Evolutionary conservation across 2,113 vertebrate species (phyloP).

Genomic region (Leptocoma aspasia): DNA sequence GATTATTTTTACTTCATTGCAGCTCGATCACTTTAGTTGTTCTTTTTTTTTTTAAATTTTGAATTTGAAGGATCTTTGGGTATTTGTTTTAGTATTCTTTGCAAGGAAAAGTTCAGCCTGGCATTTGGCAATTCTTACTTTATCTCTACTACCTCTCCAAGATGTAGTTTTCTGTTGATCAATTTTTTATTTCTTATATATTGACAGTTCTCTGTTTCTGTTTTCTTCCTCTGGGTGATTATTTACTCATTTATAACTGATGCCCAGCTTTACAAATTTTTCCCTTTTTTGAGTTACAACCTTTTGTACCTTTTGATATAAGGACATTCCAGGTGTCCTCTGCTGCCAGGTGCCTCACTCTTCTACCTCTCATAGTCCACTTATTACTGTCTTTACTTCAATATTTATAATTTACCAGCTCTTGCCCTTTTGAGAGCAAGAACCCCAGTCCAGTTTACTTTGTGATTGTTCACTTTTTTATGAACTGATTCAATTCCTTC

Average conservation of each 20-base stretch:
- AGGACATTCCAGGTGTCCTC: not conserved
- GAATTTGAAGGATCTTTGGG: not conserved
- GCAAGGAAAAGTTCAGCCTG: not conserved
- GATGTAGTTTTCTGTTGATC: not conserved
- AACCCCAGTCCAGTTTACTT: not conserved
- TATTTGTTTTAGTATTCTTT: not conserved
- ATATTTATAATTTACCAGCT: not conserved
- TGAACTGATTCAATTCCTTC: not conserved
- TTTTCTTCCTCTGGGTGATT: not conserved
- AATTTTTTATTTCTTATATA: not conserved
- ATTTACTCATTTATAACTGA: not conserved
- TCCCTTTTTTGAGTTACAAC: not conserved
- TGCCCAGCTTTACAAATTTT: not conserved
- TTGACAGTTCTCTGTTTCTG: not conserved
- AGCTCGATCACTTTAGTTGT: not conserved
- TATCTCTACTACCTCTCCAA: not conserved
- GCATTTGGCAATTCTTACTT: not conserved
- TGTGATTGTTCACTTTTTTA: not conserved
- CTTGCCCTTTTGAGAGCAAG: not conserved
- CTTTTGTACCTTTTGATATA: not conserved
- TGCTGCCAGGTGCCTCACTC: not conserved
- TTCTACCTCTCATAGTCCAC: not conserved
- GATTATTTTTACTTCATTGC: not conserved
- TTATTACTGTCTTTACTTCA: not conserved
- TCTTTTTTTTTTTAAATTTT: not conserved